A percentile compares a stretch with the other conserved stretches of the same genome.
Conservation (phyloP, 1,140 invertebrate genomes). For the Nephotettix cincticeps region DNA sequence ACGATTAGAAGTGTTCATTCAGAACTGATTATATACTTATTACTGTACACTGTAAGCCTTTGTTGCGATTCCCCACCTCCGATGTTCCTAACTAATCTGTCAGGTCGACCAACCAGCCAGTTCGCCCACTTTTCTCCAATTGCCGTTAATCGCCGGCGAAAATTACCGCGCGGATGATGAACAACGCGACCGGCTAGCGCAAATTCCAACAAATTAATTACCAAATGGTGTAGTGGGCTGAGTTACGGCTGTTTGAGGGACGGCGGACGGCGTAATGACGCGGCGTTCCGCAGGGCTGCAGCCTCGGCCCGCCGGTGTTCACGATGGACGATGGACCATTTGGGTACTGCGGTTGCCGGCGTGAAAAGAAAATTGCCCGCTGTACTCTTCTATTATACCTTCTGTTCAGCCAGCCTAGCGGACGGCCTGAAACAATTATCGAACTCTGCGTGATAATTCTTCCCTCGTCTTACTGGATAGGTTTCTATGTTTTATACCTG, state of each 20-base stretch:
- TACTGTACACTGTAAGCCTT: too few relatives aligned
- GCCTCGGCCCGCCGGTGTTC: background rate
- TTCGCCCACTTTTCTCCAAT: too few relatives aligned
- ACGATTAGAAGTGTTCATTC: too few relatives aligned
- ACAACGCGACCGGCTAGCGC: background rate
- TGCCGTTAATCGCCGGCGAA: too few relatives aligned
- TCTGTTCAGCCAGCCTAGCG: background rate
- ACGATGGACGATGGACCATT: conserved; percentile 9
- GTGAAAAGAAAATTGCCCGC: background rate
- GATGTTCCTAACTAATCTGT: too few relatives aligned
- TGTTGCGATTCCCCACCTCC: too few relatives aligned
- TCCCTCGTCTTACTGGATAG: too few relatives aligned
- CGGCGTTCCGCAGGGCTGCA: background rate
- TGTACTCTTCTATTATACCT: background rate
- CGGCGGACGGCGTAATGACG: background rate
- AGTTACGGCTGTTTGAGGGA: conserved; percentile 12
- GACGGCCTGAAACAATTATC: too few relatives aligned
- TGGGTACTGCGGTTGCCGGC: conserved; percentile 7
- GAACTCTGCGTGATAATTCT: background rate
- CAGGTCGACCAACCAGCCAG: too few relatives aligned
- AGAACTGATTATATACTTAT: too few relatives aligned
- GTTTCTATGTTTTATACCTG: too few relatives aligned
- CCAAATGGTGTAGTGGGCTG: background rate
- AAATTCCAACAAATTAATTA: conserved; percentile 19
- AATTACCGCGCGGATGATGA: background rate